Evolutionary conservation across 2,113 vertebrate species (phyloP).

Genomic region (Nematolebias whitei): DNA sequence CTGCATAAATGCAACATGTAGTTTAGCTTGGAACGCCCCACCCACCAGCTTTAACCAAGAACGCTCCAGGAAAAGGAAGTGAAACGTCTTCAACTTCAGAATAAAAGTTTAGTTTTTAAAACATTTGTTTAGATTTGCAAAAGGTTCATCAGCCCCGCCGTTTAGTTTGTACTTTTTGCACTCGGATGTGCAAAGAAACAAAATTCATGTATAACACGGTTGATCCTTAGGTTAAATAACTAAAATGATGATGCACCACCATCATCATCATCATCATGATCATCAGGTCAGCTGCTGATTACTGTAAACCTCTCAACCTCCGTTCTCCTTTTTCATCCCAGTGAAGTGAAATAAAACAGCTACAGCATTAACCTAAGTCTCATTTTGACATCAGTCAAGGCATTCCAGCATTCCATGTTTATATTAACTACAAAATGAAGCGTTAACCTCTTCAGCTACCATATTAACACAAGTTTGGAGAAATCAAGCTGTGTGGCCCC

Average conservation of each 20-base stretch:
- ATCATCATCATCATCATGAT: not conserved
- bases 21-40: too few relatives aligned
- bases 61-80: too few relatives aligned
- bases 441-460: conserved; percentile 34
- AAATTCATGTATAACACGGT: not conserved
- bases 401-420: conserved; percentile 67
- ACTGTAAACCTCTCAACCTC: conserved; percentile 5
- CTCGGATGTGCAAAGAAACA: not conserved
- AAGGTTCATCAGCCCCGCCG: too few relatives aligned
- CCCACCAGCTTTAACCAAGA: too few relatives aligned
- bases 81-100: too few relatives aligned
- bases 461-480: conserved; percentile 49
- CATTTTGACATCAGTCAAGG: conserved; percentile 46
- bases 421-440: conserved; percentile 55
- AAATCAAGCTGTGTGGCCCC: conserved; percentile 21
- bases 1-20: too few relatives aligned
- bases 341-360: conserved; percentile 51
- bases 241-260: conserved; percentile 3
- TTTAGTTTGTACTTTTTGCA: not conserved
- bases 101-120: too few relatives aligned
- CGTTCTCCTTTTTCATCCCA: conserved; percentile 27
- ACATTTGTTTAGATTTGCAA: too few relatives aligned
- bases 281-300: conserved; percentile 26
- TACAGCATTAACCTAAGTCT: conserved; percentile 63
- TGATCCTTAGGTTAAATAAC: conserved; percentile 11